Evolutionary conservation across 2,888 invertebrate species (phyloP).

Genomic region (Spisula solida): DNA sequence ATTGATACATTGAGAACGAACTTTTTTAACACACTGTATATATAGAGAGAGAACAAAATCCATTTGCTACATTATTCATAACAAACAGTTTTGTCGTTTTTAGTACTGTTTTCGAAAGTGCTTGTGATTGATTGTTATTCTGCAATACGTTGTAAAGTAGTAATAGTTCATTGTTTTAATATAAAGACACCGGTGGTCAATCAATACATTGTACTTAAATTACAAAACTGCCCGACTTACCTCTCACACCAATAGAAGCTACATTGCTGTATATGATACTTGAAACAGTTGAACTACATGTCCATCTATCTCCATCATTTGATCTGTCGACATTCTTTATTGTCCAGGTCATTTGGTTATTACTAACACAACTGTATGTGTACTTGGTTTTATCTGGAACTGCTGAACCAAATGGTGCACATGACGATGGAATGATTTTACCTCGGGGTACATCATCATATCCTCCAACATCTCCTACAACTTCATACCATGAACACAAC

Average conservation of each 20-base stretch:
- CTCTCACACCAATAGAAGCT: neutral
- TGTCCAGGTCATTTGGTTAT: constrained; percentile 9
- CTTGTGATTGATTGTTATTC: too few relatives aligned
- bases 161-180: too few relatives aligned
- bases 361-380: neutral
- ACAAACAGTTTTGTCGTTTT: too few relatives aligned
- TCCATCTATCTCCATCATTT: constrained; percentile 10
- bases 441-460: neutral
- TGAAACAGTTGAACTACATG: neutral
- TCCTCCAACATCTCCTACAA: too few relatives aligned
- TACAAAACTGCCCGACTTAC: neutral
- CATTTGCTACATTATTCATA: too few relatives aligned
- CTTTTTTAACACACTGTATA: too few relatives aligned
- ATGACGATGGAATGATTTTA: neutral
- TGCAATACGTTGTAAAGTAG: too few relatives aligned
- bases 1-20: too few relatives aligned
- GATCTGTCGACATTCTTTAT: constrained; percentile 13
- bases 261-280: neutral
- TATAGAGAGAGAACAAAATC: too few relatives aligned
- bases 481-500: neutral
- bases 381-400: neutral
- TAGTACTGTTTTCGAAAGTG: too few relatives aligned
- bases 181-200: too few relatives aligned
- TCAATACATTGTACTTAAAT: too few relatives aligned
- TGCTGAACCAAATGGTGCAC: neutral